phyloP scores from a whole-genome alignment of 2,113 vertebrate genomes.

The Odocoileus virginianus region DNA sequence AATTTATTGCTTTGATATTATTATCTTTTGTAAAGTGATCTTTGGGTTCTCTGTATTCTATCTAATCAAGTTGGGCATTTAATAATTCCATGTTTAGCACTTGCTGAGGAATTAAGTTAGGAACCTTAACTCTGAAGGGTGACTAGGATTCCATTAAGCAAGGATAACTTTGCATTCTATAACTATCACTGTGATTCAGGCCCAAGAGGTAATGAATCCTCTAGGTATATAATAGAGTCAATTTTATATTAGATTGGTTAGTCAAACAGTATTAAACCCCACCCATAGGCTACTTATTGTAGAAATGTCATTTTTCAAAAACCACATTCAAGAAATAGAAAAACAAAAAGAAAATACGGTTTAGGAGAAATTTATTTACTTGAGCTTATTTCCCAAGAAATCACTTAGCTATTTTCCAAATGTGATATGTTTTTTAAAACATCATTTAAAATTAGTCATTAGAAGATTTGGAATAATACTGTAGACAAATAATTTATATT shows the following conservation, averaged over 20 bases:
- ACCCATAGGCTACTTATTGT: background rate
- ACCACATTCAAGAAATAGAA: background rate
- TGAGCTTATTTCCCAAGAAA: constrained; percentile 27
- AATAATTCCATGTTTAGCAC: background rate
- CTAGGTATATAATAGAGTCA: background rate
- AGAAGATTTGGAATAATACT: constrained; percentile 72
- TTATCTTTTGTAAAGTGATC: background rate
- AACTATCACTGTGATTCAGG: background rate
- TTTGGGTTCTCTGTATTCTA: background rate
- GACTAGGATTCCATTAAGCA: background rate
- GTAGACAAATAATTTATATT: constrained; percentile 81
- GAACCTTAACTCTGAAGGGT: background rate
- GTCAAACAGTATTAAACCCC: background rate
- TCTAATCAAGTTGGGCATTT: background rate
- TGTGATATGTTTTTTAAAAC: constrained; percentile 43
- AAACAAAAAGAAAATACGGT: background rate
- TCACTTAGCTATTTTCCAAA: constrained; percentile 18
- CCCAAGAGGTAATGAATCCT: background rate
- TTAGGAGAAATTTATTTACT: background rate
- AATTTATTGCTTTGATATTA: background rate
- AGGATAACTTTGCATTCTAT: background rate
- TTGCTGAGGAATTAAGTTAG: background rate
- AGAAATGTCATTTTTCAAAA: background rate
- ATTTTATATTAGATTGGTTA: background rate
- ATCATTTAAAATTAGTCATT: constrained; percentile 66